phyloP scores from a whole-genome alignment of 2,797 vertebrate genomes.

The Typhlichthys subterraneus region DNA sequence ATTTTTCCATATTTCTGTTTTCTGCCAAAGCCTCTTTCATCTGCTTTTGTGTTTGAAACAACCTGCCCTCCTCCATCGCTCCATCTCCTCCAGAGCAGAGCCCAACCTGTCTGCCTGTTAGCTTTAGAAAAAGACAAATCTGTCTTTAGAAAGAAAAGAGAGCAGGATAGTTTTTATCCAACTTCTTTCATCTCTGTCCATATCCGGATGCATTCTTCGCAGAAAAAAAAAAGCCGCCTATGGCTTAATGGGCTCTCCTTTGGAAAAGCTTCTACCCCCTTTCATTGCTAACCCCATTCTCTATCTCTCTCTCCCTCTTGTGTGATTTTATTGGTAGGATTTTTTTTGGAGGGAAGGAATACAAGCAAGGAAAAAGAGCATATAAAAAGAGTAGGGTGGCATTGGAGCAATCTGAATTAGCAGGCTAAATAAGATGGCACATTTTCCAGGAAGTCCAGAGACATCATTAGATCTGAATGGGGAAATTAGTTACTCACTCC shows the following conservation, averaged over 20 bases:
- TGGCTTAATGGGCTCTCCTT: slow-evolving; percentile 65
- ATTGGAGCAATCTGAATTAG: slow-evolving; percentile 46
- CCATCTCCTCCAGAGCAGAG: slow-evolving; percentile 47
- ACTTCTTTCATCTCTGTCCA: slow-evolving; percentile 76
- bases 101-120: slow-evolving; percentile 58
- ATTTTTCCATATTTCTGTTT: slow-evolving; percentile 37
- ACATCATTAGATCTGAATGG: no score
- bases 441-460: no score
- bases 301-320: slow-evolving; percentile 56
- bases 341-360: slow-evolving; percentile 44
- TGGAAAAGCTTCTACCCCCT: slow-evolving; percentile 50
- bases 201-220: slow-evolving; percentile 67
- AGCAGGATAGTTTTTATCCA: slow-evolving; percentile 13
- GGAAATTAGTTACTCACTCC: no score
- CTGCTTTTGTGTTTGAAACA: slow-evolving; percentile 73
- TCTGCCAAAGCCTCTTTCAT: slow-evolving; percentile 72
- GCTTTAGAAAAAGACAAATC: slow-evolving; percentile 47
- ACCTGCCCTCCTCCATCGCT: slow-evolving; percentile 62
- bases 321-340: slow-evolving; percentile 50
- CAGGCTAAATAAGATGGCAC: slow-evolving; percentile 18
- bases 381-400: slow-evolving; percentile 38
- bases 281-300: slow-evolving; percentile 36
- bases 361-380: slow-evolving; percentile 47
- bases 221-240: slow-evolving; percentile 44
- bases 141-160: slow-evolving; percentile 72